Base-by-base conservation (phyloP, 2,113 vertebrate species). In the Apaloderma vittatum region DNA sequence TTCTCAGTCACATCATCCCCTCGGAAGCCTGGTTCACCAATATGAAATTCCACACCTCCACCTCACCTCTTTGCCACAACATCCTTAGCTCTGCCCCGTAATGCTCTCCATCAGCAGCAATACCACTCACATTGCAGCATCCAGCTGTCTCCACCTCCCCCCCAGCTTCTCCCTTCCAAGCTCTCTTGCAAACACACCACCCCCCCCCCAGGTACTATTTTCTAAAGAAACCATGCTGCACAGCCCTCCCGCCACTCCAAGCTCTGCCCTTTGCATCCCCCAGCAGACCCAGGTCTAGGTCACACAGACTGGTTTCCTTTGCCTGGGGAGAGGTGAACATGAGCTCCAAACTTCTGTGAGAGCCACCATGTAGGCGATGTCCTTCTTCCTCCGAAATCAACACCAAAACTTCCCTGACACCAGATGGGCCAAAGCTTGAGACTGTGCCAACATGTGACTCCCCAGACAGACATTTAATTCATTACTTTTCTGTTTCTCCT, bases 31-130 rank as follows among this genome's bases (percentile, higher is more conserved):
- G 63, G 59, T 30, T 95, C 75, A 86, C 52, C 0, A 0, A 74
- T 88, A 91, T 86, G 90, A 94, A 96, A 97, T 95, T 96, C 91
- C 79, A 93, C 68, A 94, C 92, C 72, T 73, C 27, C 32, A 36
- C 26, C 85, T 77, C 78, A 70, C 67, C 48, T 91, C 93, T 74
- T 16, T 51, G 68, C 74, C 57, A 29, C 57, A 54, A 63, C 63
- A 79, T 57, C 86, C 46, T 85, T 54, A 89, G 70, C 77, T 87
- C 67, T 18, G 3, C 11, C 32, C 46, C 71, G 70, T 58, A 80
- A 62, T 29, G 94, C 63, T 49, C 86, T 80, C 75, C 67, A 70
- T 20, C 83, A 48, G 40, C 20, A n/a, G n/a, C 29, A 10, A 32
- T 66, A 77, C 66, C 66, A 80, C 30, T 66, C 78, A 63, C 29